Percentiles rank a stretch among this genome's conserved stretches.
Conservation (phyloP, 2,888 invertebrate genomes). For the Suillia variegata region DNA sequence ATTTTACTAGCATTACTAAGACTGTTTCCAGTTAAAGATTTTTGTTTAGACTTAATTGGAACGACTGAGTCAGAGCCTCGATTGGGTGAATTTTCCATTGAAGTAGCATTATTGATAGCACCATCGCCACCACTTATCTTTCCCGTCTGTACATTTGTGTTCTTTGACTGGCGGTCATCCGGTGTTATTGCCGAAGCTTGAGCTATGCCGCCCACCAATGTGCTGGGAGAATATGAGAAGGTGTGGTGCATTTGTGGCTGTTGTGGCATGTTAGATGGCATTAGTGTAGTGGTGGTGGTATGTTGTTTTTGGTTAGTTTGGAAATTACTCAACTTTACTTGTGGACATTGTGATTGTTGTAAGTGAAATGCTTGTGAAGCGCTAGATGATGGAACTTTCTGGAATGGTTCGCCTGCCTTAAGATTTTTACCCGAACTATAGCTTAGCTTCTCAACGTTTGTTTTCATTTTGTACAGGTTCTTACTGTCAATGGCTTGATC, state of each 20-base stretch:
- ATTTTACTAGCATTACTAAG: constrained; percentile 42
- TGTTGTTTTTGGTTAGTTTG: constrained; percentile 23
- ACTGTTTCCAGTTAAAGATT: neutral
- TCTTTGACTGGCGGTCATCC: constrained; percentile 40
- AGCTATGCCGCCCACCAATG: constrained; percentile 6
- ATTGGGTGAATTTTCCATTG: neutral
- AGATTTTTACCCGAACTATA: constrained; percentile 51
- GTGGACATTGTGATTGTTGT: constrained; percentile 28
- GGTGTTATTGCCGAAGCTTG: constrained; percentile 25
- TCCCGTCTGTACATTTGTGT: constrained; percentile 39
- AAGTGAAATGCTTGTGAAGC: constrained; percentile 24
- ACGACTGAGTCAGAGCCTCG: neutral
- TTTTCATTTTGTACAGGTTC: constrained; percentile 56
- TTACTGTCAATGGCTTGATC: constrained; percentile 62
- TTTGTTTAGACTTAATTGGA: constrained; percentile 1
- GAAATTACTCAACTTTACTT: constrained; percentile 34
- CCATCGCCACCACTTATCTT: constrained; percentile 24
- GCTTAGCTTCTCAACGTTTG: constrained; percentile 54
- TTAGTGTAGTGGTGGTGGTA: neutral
- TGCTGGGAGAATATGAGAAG: constrained; percentile 9
- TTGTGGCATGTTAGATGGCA: constrained; percentile 12
- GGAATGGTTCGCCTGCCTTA: constrained; percentile 38
- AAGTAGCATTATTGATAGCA: neutral
- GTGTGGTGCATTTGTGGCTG: constrained; percentile 14
- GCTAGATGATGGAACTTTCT: constrained; percentile 13